A percentile compares a stretch with the other conserved stretches of the same genome.
These are phyloP conservation scores for Phalloptychus januarius DNA, from an alignment of 2,797 vertebrate genomes.

Conservation along the genomic window DNA sequence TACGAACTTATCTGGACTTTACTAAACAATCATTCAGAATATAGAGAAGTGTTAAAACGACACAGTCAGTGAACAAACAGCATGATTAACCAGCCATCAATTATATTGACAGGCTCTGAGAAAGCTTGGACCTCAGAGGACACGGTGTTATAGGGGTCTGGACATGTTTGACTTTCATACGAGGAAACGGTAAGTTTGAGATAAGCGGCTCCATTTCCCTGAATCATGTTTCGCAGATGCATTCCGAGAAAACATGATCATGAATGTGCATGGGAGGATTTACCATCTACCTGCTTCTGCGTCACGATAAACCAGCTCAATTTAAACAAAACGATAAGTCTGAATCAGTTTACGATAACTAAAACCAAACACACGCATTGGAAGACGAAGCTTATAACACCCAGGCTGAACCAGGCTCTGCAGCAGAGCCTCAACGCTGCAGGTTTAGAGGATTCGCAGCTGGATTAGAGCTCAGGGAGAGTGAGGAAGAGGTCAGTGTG, in stretches of 20 bases:
- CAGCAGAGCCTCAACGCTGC: slow-evolving; percentile 26
- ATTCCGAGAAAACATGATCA: slow-evolving; percentile 59
- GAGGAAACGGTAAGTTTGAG: background rate
- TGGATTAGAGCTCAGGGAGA: slow-evolving; percentile 42
- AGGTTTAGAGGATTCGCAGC: slow-evolving; percentile 47
- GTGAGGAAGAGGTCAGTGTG: slow-evolving; percentile 42
- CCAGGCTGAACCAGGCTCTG: slow-evolving; percentile 22
- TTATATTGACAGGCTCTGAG: slow-evolving; percentile 46
- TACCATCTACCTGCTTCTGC: slow-evolving; percentile 38
- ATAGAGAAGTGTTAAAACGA: background rate
- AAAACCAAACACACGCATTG: slow-evolving; percentile 10
- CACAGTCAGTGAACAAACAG: slow-evolving; percentile 14
- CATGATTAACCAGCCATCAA: slow-evolving; percentile 43
- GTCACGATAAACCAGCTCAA: slow-evolving; percentile 10
- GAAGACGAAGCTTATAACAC: slow-evolving; percentile 17
- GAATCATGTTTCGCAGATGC: slow-evolving; percentile 38
- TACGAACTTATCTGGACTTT: background rate
- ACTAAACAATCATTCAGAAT: background rate
- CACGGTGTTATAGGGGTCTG: slow-evolving; percentile 6
- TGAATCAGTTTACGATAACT: slow-evolving; percentile 13
- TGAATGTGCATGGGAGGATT: slow-evolving; percentile 61
- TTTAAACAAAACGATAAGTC: slow-evolving; percentile 32
- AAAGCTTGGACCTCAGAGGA: slow-evolving; percentile 24
- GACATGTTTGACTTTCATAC: slow-evolving; percentile 3
- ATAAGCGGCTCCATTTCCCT: slow-evolving; percentile 26